phyloP scores from a whole-genome alignment of 2,113 vertebrate genomes.

The Protobothrops mucrosquamatus region DNA sequence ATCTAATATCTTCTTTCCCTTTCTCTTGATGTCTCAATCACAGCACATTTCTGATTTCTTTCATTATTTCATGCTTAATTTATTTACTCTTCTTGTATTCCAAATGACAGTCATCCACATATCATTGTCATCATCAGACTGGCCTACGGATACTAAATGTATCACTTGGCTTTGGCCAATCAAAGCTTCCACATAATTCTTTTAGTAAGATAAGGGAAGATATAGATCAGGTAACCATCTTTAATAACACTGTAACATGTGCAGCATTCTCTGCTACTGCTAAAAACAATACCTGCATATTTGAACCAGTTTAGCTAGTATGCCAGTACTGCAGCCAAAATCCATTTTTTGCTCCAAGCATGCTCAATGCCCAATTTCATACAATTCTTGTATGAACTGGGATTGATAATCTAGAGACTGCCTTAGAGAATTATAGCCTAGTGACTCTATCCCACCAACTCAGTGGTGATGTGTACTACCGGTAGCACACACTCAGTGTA shows the following conservation, averaged over 20 bases:
- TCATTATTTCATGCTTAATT: not conserved
- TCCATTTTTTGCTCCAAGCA: not conserved
- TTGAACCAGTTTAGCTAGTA: not conserved
- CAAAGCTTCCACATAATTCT: not conserved
- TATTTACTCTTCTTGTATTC: not conserved
- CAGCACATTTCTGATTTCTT: not conserved
- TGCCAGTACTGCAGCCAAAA: not conserved
- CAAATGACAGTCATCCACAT: not conserved
- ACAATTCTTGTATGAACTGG: not conserved
- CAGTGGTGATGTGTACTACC: not conserved
- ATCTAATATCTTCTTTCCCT: not conserved
- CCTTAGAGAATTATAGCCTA: not conserved
- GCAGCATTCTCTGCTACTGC: not conserved
- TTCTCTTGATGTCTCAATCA: not conserved
- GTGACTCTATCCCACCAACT: not conserved
- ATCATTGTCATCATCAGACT: not conserved
- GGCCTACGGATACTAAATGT: not conserved
- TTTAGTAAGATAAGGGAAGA: not conserved
- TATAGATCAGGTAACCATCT: not conserved
- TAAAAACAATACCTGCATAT: not conserved
- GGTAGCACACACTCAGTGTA: not conserved
- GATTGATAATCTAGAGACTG: not conserved
- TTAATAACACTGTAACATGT: not conserved
- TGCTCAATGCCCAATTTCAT: not conserved
- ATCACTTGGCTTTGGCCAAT: not conserved